Base-by-base conservation (phyloP, 2,113 vertebrate species). In the Catharus fuscescens region DNA sequence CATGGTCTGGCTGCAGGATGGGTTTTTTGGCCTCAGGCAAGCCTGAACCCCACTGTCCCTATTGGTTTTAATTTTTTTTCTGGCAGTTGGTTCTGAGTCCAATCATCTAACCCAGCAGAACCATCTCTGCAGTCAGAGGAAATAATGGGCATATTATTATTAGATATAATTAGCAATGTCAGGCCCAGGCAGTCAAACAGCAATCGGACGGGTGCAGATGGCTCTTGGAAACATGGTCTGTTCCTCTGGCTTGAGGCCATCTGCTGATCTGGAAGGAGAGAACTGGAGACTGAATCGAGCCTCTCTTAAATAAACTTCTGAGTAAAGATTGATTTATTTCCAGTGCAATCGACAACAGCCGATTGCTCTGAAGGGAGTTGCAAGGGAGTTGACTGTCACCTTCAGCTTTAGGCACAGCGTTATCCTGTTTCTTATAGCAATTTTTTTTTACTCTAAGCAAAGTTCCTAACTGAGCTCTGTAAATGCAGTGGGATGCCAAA, bases 121-220 rank as follows among this genome's bases (percentile, higher is more conserved):
- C 42, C 2, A 0, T 53, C 26, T 94, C 80, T 72, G 69, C 72
- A 56, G 11, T 93, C 38, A 36, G 81, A 93, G 44, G 69, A 90
- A 94, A 67, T 74, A 72, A 50, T 0, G 8, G 64, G 57, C 45
- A 52, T 52, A 52, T 52, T 29, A 52, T 52, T 29, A 52, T 52
- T 52, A 86, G 77, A 90, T 76, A 52, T 66, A 96, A 95, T 96
- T 87, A 96, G 80, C 28, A 8, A 52, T 14, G 77, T 66, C 82
- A 88, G 79, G 65, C 69, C 47, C 64, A 71, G 79, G 60, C 82
- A 81, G 95, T 57, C 56, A 73, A 91, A 65, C 28, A 71, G 74
- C 62, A 38, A 25, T 66, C 0, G 3, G 57, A 42, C 0, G 3
- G 53, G 69, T 81, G 64, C 94, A 97, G 94, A 94, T 95, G 95